Evolutionary conservation across 2,888 invertebrate genomes (phyloP), one percentile per base, ranked within the genome.

Genomic region (Parascotia fuliginaria): DNA sequence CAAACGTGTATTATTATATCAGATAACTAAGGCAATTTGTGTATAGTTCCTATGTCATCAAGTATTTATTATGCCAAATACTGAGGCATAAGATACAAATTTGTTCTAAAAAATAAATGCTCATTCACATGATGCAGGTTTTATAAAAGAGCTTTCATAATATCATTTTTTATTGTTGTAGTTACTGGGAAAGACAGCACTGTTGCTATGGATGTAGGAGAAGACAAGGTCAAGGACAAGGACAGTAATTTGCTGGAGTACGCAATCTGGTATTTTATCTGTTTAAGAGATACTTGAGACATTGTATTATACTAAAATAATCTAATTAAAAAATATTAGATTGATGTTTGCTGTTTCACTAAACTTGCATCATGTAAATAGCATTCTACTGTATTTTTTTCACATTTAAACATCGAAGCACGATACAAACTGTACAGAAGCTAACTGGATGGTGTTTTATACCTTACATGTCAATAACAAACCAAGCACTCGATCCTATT

Each of bases 381-480:
- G 24, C 24, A 9, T 24, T 24, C 3, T 7, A 24, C 7, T 24
- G 7, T 24, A 24, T 40, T 33, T 42, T 42, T 49, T 58, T 48
- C 40, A 51, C 43, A 49, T 57, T n/a, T 71, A 80, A 81, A 87
- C 84, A 87, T 75, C 77, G 64, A 85, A 64, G 70, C 73, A 87
- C 83, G 76, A 81, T 79, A 89, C 84, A 79, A 85, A 82, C 88
- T 91, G 87, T 91, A 91, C 89, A 90, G 77, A 83, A 85, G 80
- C 91, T 90, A 90, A 87, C 81, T 79, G 81, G 87, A 83, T 91
- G 91, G 92, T 92, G 92, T 92, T 91, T 83, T 90, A 81, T 90
- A 90, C 92, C 92, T 92, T 91, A 92, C 92, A 85, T 82, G 79
- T 79, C 79, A 74, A 73, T 67, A 83, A 80, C 76, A 82, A 85